A percentile compares a stretch with the other conserved stretches of the same genome.
Evolutionary conservation across 53 echinoderm and acorn worm genomes (phyloP).

Genomic region (Zoroaster sp.): DNA sequence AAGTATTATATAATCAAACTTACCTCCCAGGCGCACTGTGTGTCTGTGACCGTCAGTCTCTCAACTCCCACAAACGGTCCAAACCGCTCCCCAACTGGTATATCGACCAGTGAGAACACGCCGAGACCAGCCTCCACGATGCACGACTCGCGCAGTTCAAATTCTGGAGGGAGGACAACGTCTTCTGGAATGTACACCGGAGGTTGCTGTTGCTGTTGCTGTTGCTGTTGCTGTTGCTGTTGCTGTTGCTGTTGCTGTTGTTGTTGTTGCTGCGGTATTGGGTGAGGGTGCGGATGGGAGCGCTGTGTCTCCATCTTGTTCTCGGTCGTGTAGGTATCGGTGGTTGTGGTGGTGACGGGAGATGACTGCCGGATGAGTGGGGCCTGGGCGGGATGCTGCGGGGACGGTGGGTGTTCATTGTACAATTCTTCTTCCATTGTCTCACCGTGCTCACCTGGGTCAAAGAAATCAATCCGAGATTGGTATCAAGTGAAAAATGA

Average conservation of each 20-base stretch:
- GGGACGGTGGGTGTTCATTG: not conserved
- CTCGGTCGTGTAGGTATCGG: conserved; percentile 7
- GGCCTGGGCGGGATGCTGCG: not conserved
- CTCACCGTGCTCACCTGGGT: conserved; percentile 40
- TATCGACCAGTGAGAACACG: conserved; percentile 79
- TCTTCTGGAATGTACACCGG: conserved; percentile 85
- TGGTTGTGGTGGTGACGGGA: conserved; percentile 1
- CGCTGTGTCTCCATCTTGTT: not conserved
- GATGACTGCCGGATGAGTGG: conserved; percentile 12
- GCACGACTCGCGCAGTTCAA: conserved; percentile 85
- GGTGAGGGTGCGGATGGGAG: not conserved
- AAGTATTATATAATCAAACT: too few relatives aligned
- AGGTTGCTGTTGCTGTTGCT: conserved; percentile 1
- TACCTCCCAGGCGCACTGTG: conserved; percentile 91
- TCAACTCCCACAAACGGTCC: conserved; percentile 72
- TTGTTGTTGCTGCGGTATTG: not conserved
- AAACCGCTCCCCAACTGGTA: conserved; percentile 79
- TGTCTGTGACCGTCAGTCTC: conserved; percentile 50
- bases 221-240: not conserved
- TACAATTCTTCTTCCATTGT: not conserved
- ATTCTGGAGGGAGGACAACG: conserved; percentile 83
- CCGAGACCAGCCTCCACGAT: conserved; percentile 74
- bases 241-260: not conserved
- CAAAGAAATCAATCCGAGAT: not conserved
- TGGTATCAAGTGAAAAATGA: too few relatives aligned